Percentiles rank a stretch among this genome's conserved stretches.
These are phyloP conservation scores for Chromobotia macracanthus DNA, from an alignment of 2,797 vertebrate species.

Conservation along the genomic window DNA sequence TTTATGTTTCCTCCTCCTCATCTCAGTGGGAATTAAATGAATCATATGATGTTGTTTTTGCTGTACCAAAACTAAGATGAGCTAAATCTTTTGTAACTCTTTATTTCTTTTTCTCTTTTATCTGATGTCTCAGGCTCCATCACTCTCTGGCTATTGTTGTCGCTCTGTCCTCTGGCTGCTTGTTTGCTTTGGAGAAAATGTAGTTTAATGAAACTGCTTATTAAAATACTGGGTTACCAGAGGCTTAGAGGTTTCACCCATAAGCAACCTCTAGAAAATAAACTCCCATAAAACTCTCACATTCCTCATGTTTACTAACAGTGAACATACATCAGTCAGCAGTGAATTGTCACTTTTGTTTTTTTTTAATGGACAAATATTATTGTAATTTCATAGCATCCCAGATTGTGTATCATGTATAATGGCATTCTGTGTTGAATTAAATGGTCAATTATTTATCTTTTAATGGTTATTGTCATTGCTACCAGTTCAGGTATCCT, in stretches of 20 bases:
- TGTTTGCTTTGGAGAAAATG: no score
- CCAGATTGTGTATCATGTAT: not conserved
- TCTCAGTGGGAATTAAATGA: conserved; percentile 71
- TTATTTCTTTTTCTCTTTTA: conserved; percentile 58
- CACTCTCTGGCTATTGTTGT: no score
- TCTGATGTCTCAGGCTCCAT: not conserved
- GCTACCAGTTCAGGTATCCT: no score
- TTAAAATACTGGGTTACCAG: conserved; percentile 24
- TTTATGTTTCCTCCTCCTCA: not conserved
- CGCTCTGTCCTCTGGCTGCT: no score
- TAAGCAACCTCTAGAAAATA: not conserved
- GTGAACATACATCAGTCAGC: not conserved
- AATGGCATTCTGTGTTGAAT: no score
- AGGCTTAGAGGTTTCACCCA: not conserved
- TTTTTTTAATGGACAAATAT: no score
- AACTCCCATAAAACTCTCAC: no score
- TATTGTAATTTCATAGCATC: no score
- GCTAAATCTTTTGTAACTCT: conserved; percentile 26
- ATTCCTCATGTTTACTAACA: not conserved
- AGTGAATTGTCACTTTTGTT: no score
- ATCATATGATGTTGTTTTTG: conserved; percentile 75
- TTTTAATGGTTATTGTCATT: not conserved
- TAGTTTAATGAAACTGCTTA: conserved; percentile 17
- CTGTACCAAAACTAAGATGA: conserved; percentile 36
- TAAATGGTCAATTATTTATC: no score